phyloP scores from a whole-genome alignment of 2,797 vertebrate species.

The Chelmon rostratus region DNA sequence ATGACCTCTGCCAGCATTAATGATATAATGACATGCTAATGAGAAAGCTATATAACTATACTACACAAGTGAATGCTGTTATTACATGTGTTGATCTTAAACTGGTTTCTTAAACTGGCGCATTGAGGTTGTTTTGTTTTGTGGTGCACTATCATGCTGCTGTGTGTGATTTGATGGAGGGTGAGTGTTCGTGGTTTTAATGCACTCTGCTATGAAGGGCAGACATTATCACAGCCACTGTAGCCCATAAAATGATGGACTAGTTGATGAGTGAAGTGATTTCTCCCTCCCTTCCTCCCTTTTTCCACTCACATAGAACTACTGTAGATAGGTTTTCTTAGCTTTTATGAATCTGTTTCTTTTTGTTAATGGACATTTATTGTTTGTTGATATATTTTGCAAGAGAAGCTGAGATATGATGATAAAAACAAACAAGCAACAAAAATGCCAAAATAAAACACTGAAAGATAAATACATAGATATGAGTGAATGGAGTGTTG shows the following conservation, averaged over 20 bases:
- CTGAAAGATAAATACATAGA: background rate
- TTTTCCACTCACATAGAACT: background rate
- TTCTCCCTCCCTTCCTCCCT: conserved; percentile 6
- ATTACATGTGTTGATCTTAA: conserved; percentile 6
- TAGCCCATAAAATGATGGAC: conserved; percentile 48
- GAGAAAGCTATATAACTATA: background rate
- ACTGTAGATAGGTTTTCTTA: background rate
- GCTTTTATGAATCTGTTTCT: background rate
- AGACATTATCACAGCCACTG: conserved; percentile 45
- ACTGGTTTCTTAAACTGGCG: background rate
- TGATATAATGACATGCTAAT: conserved; percentile 30
- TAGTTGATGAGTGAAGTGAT: conserved; percentile 42
- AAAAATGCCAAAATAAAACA: background rate
- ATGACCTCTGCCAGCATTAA: conserved; percentile 42
- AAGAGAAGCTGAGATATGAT: background rate
- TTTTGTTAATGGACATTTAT: background rate
- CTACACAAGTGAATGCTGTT: background rate
- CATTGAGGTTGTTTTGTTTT: background rate
- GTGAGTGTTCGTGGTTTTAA: conserved; percentile 55
- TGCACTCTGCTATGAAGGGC: conserved; percentile 63
- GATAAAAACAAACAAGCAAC: background rate
- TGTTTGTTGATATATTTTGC: conserved; percentile 6
- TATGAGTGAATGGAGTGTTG: background rate
- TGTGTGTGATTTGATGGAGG: conserved; percentile 59
- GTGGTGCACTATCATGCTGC: conserved; percentile 29